phyloP scores from a whole-genome alignment of 2,888 invertebrate species.

The Melanostoma scalare region DNA sequence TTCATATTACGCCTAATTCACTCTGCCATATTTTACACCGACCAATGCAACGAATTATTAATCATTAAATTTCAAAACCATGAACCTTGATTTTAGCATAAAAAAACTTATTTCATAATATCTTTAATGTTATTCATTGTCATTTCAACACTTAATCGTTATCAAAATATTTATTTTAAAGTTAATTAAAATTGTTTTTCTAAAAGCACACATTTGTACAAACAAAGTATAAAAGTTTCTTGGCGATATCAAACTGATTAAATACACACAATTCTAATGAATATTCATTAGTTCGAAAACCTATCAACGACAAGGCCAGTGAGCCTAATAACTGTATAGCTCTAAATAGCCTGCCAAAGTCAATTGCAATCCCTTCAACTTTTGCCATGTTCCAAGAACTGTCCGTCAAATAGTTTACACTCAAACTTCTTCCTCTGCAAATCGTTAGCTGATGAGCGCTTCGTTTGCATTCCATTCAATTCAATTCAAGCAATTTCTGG shows the following conservation, averaged over 20 bases:
- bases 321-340: constrained; percentile 56
- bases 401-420: neutral
- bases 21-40: no score
- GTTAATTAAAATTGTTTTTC: constrained; percentile 28
- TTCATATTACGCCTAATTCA: no score
- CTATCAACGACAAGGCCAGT: constrained; percentile 14
- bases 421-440: constrained; percentile 55
- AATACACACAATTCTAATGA: constrained; percentile 31
- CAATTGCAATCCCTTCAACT: constrained; percentile 32
- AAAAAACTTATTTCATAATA: no score
- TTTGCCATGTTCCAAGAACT: neutral
- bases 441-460: constrained; percentile 45
- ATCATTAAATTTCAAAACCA: no score
- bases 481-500: neutral
- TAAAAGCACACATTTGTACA: neutral
- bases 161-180: constrained; percentile 43
- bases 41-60: no score
- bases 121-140: constrained; percentile 10
- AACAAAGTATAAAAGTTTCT: neutral
- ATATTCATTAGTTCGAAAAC: constrained; percentile 55
- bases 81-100: no score
- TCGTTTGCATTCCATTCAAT: constrained; percentile 32
- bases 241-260: neutral
- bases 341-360: constrained; percentile 43
- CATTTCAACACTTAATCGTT: constrained; percentile 39